phyloP scores from a whole-genome alignment of 2,113 vertebrate species.

The Heptranchias perlo region DNA sequence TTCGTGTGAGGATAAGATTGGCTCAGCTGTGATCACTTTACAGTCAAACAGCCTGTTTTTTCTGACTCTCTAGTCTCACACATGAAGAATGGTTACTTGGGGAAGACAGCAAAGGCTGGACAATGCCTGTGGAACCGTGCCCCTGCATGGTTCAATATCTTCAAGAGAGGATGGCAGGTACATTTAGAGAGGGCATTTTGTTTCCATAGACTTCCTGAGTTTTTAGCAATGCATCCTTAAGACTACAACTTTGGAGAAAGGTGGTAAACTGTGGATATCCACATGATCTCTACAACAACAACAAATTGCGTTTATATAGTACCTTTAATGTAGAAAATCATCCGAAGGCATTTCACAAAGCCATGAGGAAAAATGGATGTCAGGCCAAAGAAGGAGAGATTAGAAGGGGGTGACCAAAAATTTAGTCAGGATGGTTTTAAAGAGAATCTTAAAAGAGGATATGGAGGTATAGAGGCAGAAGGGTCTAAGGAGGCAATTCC shows the following conservation, averaged over 20 bases:
- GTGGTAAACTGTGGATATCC: not conserved
- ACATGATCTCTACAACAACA: not conserved
- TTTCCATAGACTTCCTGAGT: not conserved
- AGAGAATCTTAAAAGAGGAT: not conserved
- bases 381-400: not conserved
- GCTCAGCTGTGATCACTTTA: not conserved
- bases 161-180: too few relatives aligned
- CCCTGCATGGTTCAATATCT: not conserved
- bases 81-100: not conserved
- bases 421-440: not conserved
- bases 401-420: not conserved
- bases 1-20: not conserved
- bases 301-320: not conserved
- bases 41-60: not conserved
- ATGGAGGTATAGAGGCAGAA: not conserved
- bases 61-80: not conserved
- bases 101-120: not conserved
- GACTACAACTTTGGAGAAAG: not conserved
- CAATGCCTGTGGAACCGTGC: not conserved
- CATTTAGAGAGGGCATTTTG: too few relatives aligned
- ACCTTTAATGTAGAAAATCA: not conserved
- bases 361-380: not conserved
- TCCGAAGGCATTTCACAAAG: not conserved
- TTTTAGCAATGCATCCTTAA: not conserved
- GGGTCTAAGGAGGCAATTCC: not conserved